These are phyloP conservation scores for Metopolophium dirhodum DNA, from an alignment of 1,140 invertebrate species.

Conservation along the genomic window DNA sequence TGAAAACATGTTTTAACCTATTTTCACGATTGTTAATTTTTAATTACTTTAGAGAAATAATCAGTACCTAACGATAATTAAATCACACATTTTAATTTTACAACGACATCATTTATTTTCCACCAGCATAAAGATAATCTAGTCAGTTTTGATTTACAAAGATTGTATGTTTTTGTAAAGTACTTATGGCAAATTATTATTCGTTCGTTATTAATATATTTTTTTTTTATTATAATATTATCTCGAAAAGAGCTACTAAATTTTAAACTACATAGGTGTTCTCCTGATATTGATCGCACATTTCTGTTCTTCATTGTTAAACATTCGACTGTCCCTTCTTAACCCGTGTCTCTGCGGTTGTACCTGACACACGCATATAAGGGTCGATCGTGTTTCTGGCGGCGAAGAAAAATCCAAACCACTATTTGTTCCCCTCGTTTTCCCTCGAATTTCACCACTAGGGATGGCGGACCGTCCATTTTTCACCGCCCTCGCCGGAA, in stretches of 20 bases:
- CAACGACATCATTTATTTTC: background rate
- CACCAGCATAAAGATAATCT: background rate
- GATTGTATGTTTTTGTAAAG: background rate
- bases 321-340: conserved; percentile 22
- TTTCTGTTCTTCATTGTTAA: conserved; percentile 35
- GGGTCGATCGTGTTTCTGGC: conserved; percentile 27
- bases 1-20: background rate
- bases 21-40: background rate
- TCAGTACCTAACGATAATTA: background rate
- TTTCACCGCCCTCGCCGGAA: background rate
- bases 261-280: background rate
- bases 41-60: background rate
- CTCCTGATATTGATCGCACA: background rate
- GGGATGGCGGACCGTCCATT: background rate
- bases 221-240: background rate
- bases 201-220: background rate
- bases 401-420: conserved; percentile 14
- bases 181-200: background rate
- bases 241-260: background rate
- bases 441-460: conserved; percentile 18
- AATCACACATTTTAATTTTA: background rate
- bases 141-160: background rate
- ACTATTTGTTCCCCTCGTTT: background rate
- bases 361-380: conserved; percentile 13
- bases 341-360: background rate